phyloP scores from a whole-genome alignment of 2,797 vertebrate genomes.

The Heteromormyrus szaboi region DNA sequence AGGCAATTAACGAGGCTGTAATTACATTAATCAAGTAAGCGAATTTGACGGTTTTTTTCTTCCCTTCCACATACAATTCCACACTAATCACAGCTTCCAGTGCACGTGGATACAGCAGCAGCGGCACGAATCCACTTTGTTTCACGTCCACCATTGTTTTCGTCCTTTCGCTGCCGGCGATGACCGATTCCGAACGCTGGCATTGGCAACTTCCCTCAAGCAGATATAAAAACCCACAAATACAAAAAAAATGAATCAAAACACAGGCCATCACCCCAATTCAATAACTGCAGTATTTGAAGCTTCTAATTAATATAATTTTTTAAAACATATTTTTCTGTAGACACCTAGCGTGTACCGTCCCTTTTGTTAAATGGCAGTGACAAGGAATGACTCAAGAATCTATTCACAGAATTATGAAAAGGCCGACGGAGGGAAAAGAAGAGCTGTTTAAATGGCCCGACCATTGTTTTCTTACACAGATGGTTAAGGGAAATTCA shows the following conservation, averaged over 20 bases:
- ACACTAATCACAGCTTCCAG: not conserved
- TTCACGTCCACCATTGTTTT: not conserved
- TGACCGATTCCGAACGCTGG: not conserved
- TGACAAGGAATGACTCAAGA: slow-evolving; percentile 7
- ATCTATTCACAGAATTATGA: slow-evolving; percentile 5
- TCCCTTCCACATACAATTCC: not conserved
- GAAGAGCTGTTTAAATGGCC: not conserved
- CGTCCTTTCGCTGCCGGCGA: not conserved
- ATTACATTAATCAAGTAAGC: slow-evolving; percentile 13
- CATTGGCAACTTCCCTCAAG: not conserved
- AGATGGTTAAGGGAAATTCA: not conserved
- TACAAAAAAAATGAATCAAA: not conserved
- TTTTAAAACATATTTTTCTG: slow-evolving; percentile 1
- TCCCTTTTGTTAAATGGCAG: not conserved
- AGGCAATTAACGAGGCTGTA: slow-evolving; percentile 3
- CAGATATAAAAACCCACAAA: not conserved
- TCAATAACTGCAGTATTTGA: not conserved
- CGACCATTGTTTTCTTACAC: slow-evolving; percentile 5
- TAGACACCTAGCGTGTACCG: not conserved
- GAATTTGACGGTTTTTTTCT: not conserved
- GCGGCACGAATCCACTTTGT: not conserved
- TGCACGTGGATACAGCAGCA: not conserved
- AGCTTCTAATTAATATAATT: not conserved
- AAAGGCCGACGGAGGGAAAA: not conserved
- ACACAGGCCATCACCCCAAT: not conserved